Percentiles rank a stretch among this genome's conserved stretches.
phyloP scores from a whole-genome alignment of 2,113 vertebrate genomes.

The Sylvia atricapilla region DNA sequence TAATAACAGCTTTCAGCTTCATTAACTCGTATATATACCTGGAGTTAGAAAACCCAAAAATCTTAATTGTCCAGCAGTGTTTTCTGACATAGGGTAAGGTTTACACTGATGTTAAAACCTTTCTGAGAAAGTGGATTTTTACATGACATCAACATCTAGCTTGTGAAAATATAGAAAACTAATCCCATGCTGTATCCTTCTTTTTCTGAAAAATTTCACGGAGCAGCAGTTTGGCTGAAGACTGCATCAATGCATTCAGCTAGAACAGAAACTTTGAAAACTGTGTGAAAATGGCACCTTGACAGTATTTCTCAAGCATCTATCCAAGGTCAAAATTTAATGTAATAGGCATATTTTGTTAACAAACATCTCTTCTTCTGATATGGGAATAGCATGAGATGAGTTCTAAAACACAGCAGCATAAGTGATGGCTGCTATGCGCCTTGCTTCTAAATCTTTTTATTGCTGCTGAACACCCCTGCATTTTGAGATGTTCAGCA shows the following conservation, averaged over 20 bases:
- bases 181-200: background rate
- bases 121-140: background rate
- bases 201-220: background rate
- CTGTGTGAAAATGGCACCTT: background rate
- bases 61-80: background rate
- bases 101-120: background rate
- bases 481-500: background rate
- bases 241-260: background rate
- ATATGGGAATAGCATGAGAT: background rate
- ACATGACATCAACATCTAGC: background rate
- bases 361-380: background rate
- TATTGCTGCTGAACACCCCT: background rate
- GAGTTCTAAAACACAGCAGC: background rate
- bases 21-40: conserved; percentile 28
- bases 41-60: background rate
- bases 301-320: background rate
- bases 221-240: background rate
- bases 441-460: background rate
- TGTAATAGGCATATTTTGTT: background rate
- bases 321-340: background rate
- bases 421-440: background rate
- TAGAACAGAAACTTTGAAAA: background rate
- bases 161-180: background rate
- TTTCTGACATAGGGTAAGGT: background rate
- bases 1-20: conserved; percentile 60